A percentile compares a stretch with the other conserved stretches of the same genome.
Conservation (phyloP, 2,113 vertebrate genomes). For the Parus major region DNA sequence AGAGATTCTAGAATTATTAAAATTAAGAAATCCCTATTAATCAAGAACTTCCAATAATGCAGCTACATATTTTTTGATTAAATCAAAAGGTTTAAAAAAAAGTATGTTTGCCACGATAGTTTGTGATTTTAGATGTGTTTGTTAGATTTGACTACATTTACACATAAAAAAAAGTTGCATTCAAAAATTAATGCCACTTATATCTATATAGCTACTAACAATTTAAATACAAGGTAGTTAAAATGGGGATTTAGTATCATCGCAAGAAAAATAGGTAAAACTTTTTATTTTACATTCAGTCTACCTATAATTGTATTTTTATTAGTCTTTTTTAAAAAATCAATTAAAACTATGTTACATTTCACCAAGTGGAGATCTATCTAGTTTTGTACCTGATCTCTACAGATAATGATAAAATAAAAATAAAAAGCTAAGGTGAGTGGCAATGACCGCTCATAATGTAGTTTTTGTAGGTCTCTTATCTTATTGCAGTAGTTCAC, state of each 20-base stretch:
- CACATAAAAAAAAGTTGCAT: not conserved
- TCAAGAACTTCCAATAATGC: not conserved
- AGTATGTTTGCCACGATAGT: not conserved
- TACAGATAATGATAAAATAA: not conserved
- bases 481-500: not conserved
- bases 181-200: not conserved
- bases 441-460: not conserved
- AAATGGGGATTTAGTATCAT: not conserved
- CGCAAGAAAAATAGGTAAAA: not conserved
- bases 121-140: not conserved
- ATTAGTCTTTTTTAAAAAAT: not conserved
- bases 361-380: not conserved
- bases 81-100: not conserved
- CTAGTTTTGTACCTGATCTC: not conserved
- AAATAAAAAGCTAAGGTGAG: not conserved
- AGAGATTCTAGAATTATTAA: not conserved
- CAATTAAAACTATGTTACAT: not conserved
- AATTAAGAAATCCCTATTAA: not conserved
- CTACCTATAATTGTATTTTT: not conserved
- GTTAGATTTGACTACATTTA: not conserved
- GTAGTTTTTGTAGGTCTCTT: not conserved
- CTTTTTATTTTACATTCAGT: not conserved
- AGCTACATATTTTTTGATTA: not conserved
- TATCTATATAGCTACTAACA: not conserved
- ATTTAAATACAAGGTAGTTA: not conserved